Evolutionary conservation across 1,140 invertebrate species (phyloP).

Genomic region (Sitobion miscanthi): DNA sequence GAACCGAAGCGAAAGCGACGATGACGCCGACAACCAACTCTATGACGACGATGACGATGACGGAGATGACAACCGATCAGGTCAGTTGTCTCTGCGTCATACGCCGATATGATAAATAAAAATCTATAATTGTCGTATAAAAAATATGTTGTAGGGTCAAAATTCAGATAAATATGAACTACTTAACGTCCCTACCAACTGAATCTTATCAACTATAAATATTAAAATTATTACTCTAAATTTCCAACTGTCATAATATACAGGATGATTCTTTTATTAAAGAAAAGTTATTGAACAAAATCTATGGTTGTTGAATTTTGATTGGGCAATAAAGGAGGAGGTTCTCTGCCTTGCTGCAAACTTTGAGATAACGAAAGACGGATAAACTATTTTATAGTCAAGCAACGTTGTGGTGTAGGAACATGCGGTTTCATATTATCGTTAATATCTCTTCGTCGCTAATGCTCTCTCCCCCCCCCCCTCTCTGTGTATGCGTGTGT

Average conservation of each 20-base stretch:
- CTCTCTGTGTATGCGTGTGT: not conserved
- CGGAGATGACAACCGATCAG: conserved; percentile 34
- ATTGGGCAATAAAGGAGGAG: not conserved
- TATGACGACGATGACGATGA: conserved; percentile 16
- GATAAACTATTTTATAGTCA: not conserved
- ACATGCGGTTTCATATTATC: not conserved
- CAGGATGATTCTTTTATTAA: too few relatives aligned
- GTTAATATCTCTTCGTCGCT: not conserved
- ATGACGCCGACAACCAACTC: not conserved
- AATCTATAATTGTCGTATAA: not conserved
- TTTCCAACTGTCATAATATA: not conserved
- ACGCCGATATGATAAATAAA: not conserved
- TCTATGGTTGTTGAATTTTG: too few relatives aligned
- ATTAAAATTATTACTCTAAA: too few relatives aligned
- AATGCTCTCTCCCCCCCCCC: too few relatives aligned
- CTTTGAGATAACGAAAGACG: not conserved
- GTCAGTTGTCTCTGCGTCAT: not conserved
- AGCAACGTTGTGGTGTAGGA: not conserved
- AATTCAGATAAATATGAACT: not conserved
- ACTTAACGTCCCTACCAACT: too few relatives aligned
- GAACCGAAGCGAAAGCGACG: conserved; percentile 29
- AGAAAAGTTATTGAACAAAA: too few relatives aligned
- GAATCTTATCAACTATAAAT: too few relatives aligned
- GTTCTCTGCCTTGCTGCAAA: too few relatives aligned
- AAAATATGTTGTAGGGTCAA: not conserved